Base-by-base conservation (phyloP, 2,797 vertebrate species). In the Oryzias dopingdopingensis region DNA sequence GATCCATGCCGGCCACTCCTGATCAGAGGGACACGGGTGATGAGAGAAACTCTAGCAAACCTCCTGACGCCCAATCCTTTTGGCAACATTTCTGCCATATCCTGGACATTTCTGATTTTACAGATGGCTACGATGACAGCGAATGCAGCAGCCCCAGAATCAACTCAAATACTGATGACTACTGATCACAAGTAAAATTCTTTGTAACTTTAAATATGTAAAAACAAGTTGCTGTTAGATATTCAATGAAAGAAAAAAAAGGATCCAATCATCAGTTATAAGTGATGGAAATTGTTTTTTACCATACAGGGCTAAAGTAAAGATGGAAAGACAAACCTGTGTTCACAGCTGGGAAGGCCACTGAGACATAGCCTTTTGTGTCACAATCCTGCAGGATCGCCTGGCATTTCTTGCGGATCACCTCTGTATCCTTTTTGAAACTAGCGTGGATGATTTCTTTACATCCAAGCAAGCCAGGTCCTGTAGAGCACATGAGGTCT, bases 331-430 rank as follows among this genome's bases (percentile, higher is more conserved):
- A 4, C n/a, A 17, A 47, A 90, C 88, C 87, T 0, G 88, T 88
- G 22, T 83, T 81, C 49, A 90, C 56, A 8, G 88, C 89, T 50
- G 89, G 88, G 60, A 90, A 89, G 17, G 83, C 65, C 4, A 62
- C 80, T 0, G 88, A 89, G 12, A 1, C 1, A 44, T 62, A 82
- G 49, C 79, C 68, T 62, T 79, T 83, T 16, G 2, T 73, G 43
- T 90, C 82, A 77, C 88, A 90, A 7, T 52, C 54, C 57, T 62
- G 57, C 66, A 90, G 49, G 4, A 90, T 85, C 10, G 76, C 77
- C 44, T 57, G 77, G 50, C 76, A 84, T 1, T 41, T 72, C 47
- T 78, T 82, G 23, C 17, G 47, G 32, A 89, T 72, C 3, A 18
- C 1, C 4, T 80, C 24, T 6, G 51, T 0, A 0, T 81, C 57